Evolutionary conservation across 1,140 invertebrate genomes (phyloP).

Genomic region (Drosophila ironensis): DNA sequence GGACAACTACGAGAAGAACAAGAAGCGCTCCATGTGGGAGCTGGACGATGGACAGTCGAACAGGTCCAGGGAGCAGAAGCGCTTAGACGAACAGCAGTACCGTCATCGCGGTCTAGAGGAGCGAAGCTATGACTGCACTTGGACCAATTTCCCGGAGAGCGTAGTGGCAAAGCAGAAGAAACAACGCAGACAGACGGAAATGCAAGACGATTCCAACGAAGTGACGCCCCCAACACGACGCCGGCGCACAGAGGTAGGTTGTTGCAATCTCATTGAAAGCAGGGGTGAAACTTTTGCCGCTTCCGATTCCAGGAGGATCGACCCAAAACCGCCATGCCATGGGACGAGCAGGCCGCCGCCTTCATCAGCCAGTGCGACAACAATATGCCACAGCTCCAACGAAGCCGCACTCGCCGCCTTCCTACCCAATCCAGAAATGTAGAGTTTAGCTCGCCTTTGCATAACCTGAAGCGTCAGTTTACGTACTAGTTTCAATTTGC

Average conservation of each 20-base stretch:
- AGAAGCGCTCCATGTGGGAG: constrained; percentile 59
- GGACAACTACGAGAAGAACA: constrained; percentile 30
- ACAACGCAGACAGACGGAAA: too few relatives aligned
- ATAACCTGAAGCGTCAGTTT: constrained; percentile 6
- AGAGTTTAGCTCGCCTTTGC: too few relatives aligned
- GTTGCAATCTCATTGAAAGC: too few relatives aligned
- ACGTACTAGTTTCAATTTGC: too few relatives aligned
- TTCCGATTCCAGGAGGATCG: background rate
- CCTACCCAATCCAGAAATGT: too few relatives aligned
- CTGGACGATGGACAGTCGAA: background rate
- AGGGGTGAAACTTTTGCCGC: too few relatives aligned
- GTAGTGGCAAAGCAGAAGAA: background rate
- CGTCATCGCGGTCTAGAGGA: constrained; percentile 3
- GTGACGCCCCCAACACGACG: background rate
- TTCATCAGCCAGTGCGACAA: constrained; percentile 42
- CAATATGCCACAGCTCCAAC: constrained; percentile 5
- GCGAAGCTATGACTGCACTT: constrained; percentile 43
- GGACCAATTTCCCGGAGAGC: constrained; percentile 42
- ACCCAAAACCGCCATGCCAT: constrained; percentile 34
- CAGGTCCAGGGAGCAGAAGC: background rate
- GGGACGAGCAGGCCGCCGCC: constrained; percentile 3
- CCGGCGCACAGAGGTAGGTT: background rate
- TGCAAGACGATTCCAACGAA: background rate
- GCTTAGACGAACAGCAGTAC: constrained; percentile 34
- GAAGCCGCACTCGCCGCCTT: too few relatives aligned